These are phyloP conservation scores for Sclerurus mexicanus DNA, from an alignment of 2,113 vertebrate genomes.

Conservation along the genomic window DNA sequence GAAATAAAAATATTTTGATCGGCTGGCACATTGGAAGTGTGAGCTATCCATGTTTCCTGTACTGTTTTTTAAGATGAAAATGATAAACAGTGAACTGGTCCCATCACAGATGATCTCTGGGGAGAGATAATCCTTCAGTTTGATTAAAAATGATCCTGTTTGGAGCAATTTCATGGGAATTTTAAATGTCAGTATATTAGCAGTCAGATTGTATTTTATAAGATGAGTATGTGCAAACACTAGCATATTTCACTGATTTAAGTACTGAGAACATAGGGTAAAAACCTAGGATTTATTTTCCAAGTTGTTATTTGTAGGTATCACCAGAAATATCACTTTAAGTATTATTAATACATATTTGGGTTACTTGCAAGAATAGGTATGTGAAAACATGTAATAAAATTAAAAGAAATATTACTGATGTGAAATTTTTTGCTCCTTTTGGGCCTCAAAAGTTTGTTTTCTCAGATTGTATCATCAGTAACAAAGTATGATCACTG, in stretches of 20 bases:
- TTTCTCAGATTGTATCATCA: not conserved
- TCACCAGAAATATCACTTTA: not conserved
- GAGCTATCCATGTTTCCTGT: not conserved
- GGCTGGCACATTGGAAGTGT: not conserved
- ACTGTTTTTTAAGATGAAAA: not conserved
- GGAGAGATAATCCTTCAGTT: not conserved
- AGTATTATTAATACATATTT: not conserved
- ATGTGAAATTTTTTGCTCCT: not conserved
- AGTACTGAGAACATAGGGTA: not conserved
- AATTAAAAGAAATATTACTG: not conserved
- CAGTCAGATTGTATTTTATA: not conserved
- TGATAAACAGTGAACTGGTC: not conserved
- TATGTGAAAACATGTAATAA: not conserved
- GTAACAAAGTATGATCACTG: not conserved
- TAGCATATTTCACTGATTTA: not conserved
- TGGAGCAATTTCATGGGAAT: not conserved
- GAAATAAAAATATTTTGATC: slow-evolving; percentile 54
- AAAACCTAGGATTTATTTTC: not conserved
- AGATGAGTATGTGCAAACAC: not conserved
- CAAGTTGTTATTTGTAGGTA: not conserved
- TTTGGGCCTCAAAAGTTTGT: not conserved
- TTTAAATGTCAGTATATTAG: not conserved
- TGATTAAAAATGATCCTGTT: not conserved
- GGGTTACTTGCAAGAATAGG: not conserved
- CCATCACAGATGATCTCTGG: not conserved